Evolutionary conservation across 2,888 invertebrate species (phyloP).

Genomic region (Cremastinae sp.): DNA sequence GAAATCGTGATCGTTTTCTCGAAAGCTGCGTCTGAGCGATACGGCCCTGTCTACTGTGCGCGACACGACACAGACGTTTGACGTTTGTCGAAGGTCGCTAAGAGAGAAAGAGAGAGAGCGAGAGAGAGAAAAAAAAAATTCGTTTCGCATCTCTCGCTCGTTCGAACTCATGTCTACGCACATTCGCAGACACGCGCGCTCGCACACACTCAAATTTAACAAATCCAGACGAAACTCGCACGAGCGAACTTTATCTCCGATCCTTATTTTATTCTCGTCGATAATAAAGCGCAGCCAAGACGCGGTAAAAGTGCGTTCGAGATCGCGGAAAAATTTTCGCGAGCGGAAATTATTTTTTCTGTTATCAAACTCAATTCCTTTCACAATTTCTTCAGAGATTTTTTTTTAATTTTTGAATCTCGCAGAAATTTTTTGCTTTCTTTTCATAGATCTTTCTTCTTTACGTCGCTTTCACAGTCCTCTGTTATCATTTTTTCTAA

Average conservation of each 20-base stretch:
- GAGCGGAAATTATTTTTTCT: too few species aligned
- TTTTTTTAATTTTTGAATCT: too few species aligned
- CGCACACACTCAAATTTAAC: conserved; percentile 15
- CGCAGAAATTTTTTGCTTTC: too few species aligned
- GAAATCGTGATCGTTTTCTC: conserved; percentile 37
- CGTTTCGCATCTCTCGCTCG: conserved; percentile 48
- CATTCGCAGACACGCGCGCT: conserved; percentile 34
- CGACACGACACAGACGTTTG: conserved; percentile 75
- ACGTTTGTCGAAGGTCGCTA: conserved; percentile 79
- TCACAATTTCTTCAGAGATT: too few species aligned
- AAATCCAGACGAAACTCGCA: conserved; percentile 1
- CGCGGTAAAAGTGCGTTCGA: not conserved
- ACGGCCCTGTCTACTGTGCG: conserved; percentile 72
- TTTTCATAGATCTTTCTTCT: too few species aligned
- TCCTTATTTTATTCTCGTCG: conserved; percentile 55
- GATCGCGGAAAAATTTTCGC: conserved; percentile 20
- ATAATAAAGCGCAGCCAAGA: conserved; percentile 25
- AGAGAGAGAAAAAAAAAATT: conserved; percentile 24
- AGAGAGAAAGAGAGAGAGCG: conserved; percentile 20
- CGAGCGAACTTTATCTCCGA: conserved; percentile 54
- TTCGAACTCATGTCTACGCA: conserved; percentile 61
- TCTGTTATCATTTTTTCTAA: too few species aligned
- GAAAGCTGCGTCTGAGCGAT: conserved; percentile 59
- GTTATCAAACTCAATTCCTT: too few species aligned
- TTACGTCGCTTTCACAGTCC: too few species aligned